Base-by-base conservation (phyloP, 2,797 vertebrate species). In the Sorex maritimensis region DNA sequence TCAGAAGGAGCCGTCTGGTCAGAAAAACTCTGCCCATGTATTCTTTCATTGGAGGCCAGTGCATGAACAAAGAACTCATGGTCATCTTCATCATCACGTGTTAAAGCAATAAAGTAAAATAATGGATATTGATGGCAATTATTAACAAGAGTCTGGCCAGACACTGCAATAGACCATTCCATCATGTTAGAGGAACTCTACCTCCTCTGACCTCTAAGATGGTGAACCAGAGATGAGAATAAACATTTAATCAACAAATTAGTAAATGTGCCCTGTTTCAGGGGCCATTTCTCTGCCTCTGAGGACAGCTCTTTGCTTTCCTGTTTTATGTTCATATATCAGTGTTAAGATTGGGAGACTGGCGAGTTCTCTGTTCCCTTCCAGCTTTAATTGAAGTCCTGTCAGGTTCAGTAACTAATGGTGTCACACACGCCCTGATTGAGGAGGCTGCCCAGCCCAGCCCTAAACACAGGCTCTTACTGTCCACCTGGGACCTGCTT, bases 311-410 rank as follows among this genome's bases (percentile, higher is more conserved):
- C 83, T 61, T 78, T 71, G 69, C 58, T 63, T 81, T 75, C 86
- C 88, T 86, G 46, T 69, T 86, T 77, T 52, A 65, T 17, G 19
- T 71, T 81, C 72, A 85, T 49, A 23, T 52, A 55, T 55, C n/a
- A 14, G 46, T 65, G 46, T 26, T 81, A 28, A 34, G 10, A 65
- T 78, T 71, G 12, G 30, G 28, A 86, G 21, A 52, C 21, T 69
- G 61, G 63, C 0, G 1, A 83, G n/a, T 8, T 68, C 71, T 89
- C 81, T 65, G 44, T 44, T 93, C 63, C 84, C 83, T 61, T 80
- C 55, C 81, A 78, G 19, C 55, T 92, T 58, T 93, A 94, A 93
- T 4, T 89, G 72, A 46, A 89, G 79, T 6, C 73, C 83, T 74
- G 34, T 89, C 93, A 61, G 10, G 1, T 49, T 89, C 38, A 72